A percentile compares a stretch with the other conserved stretches of the same genome.
These are phyloP conservation scores for Psylliodes chrysocephalus DNA, from an alignment of 2,888 invertebrate species.

Conservation along the genomic window DNA sequence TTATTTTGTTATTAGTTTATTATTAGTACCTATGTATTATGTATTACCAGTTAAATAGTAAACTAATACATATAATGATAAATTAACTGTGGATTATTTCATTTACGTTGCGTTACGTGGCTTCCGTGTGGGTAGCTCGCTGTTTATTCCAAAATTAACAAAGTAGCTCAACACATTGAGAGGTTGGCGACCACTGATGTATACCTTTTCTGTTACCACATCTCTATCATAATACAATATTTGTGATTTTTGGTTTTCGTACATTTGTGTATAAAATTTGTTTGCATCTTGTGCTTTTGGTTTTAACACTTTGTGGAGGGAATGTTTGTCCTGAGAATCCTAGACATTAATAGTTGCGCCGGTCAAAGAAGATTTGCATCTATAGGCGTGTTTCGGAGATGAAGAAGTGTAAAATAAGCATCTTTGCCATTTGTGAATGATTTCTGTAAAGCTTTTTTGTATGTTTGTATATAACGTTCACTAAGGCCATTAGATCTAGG, in stretches of 20 bases:
- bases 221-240: constrained; percentile 5
- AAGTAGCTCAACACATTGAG: too few relatives aligned
- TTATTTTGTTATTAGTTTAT: too few relatives aligned
- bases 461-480: constrained; percentile 35
- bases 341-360: constrained; percentile 23
- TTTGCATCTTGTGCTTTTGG: constrained; percentile 1
- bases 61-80: too few relatives aligned
- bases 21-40: too few relatives aligned
- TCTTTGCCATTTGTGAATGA: constrained; percentile 22
- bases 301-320: constrained; percentile 4
- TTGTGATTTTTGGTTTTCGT: neutral
- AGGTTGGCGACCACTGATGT: too few relatives aligned
- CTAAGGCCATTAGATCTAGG: constrained; percentile 34
- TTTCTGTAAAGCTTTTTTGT: constrained; percentile 36
- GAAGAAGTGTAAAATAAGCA: constrained; percentile 28
- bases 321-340: constrained; percentile 8
- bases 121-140: too few relatives aligned
- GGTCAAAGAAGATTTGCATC: constrained; percentile 21
- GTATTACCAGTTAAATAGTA: too few relatives aligned
- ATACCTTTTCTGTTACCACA: too few relatives aligned
- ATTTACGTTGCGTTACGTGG: too few relatives aligned
- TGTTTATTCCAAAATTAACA: too few relatives aligned
- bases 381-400: constrained; percentile 35
- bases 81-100: too few relatives aligned
- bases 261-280: neutral